Percentiles rank a stretch among this genome's conserved stretches.
Conservation (phyloP, 2,113 vertebrate genomes). For the Dolichotis patagonum region DNA sequence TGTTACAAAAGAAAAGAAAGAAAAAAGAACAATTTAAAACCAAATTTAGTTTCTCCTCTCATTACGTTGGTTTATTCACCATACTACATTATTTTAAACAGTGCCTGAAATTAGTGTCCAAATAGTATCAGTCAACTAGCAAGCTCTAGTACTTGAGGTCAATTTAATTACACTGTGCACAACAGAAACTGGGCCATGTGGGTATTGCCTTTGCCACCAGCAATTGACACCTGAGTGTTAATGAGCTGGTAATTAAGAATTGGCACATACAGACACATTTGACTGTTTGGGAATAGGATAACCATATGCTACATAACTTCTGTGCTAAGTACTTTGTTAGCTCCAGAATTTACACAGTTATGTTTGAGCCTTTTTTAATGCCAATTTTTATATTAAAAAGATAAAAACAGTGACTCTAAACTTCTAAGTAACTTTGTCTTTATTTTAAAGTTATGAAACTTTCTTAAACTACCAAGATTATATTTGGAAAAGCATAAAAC, state of each 20-base stretch:
- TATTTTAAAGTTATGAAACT: slow-evolving; percentile 57
- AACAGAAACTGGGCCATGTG: slow-evolving; percentile 89
- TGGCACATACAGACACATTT: slow-evolving; percentile 88
- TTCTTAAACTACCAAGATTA: slow-evolving; percentile 29
- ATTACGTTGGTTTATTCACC: slow-evolving; percentile 83
- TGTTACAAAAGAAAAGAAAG: too few relatives aligned
- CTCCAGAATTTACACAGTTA: slow-evolving; percentile 77
- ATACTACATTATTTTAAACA: slow-evolving; percentile 84
- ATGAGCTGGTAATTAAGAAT: slow-evolving; percentile 93
- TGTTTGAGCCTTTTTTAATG: not conserved
- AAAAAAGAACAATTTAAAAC: slow-evolving; percentile 77
- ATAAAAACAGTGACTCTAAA: slow-evolving; percentile 32
- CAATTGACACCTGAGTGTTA: slow-evolving; percentile 93
- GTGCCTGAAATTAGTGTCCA: slow-evolving; percentile 85
- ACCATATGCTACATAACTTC: slow-evolving; percentile 90
- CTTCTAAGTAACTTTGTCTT: slow-evolving; percentile 1
- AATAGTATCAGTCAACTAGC: slow-evolving; percentile 86
- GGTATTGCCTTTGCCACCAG: slow-evolving; percentile 90
- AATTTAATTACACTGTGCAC: slow-evolving; percentile 91
- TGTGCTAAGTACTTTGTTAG: slow-evolving; percentile 83
- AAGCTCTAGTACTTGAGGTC: slow-evolving; percentile 87
- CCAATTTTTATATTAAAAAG: not conserved
- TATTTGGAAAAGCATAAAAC: not conserved
- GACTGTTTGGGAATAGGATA: slow-evolving; percentile 87
- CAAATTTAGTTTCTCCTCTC: slow-evolving; percentile 76